Evolutionary conservation across 92 coral and sea anemone genomes (phyloP).

Genomic region (Bergia sp.): DNA sequence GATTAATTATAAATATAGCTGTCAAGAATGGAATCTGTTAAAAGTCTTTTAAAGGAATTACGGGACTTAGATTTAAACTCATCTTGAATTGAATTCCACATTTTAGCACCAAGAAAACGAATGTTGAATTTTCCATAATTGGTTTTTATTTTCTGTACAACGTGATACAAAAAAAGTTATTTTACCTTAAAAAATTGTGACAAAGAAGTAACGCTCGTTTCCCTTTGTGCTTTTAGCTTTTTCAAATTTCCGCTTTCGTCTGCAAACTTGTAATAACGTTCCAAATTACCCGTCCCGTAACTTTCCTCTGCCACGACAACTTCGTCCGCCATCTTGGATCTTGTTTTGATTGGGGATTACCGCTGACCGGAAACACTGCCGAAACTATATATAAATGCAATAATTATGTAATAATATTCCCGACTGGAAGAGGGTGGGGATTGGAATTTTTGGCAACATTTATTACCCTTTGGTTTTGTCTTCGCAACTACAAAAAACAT

Average conservation of each 20-base stretch:
- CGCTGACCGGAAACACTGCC: background rate
- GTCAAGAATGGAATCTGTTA: too few relatives aligned
- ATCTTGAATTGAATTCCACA: too few relatives aligned
- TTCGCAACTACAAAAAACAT: too few relatives aligned
- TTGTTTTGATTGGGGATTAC: conserved; percentile 8
- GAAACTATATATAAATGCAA: background rate
- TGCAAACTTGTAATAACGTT: conserved; percentile 73
- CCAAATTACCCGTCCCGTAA: conserved; percentile 82
- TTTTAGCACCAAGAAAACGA: too few relatives aligned
- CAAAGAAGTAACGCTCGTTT: conserved; percentile 57
- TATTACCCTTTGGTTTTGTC: too few relatives aligned
- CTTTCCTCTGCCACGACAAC: conserved; percentile 87
- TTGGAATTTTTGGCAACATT: too few relatives aligned
- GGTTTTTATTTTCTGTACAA: too few relatives aligned
- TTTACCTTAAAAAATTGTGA: conserved; percentile 85
- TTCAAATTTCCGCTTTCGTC: conserved; percentile 70
- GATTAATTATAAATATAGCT: too few relatives aligned
- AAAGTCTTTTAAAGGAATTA: too few relatives aligned
- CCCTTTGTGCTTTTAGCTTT: conserved; percentile 55
- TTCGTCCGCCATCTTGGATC: conserved; percentile 92
- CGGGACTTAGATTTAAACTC: too few relatives aligned
- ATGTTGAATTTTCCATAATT: too few relatives aligned
- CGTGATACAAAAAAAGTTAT: too few relatives aligned
- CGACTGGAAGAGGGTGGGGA: background rate
- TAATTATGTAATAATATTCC: background rate